Conservation (phyloP, 2,113 vertebrate genomes). For the Verasper variegatus region DNA sequence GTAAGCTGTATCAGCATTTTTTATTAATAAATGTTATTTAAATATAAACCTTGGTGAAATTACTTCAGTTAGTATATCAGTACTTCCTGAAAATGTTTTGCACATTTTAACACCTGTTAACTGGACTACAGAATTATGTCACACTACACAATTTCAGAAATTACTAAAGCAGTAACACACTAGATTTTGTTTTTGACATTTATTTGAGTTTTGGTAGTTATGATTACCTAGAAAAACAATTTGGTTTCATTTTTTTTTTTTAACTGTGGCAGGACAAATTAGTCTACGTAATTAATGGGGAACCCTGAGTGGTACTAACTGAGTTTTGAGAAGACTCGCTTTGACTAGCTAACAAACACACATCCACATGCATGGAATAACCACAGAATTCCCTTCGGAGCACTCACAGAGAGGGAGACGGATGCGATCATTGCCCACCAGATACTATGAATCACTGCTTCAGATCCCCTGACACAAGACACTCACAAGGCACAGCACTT, state of each 20-base stretch:
- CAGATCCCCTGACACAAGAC: constrained; percentile 51
- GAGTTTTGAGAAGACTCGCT: not conserved
- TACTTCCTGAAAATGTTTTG: no score
- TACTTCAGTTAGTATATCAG: no score
- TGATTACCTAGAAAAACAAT: not conserved
- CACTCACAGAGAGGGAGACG: constrained; percentile 22
- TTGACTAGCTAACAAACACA: not conserved
- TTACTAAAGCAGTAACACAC: no score
- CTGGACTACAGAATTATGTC: no score
- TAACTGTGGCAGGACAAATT: no score
- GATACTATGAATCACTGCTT: constrained; percentile 46
- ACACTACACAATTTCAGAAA: no score
- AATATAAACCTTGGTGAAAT: no score
- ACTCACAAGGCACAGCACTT: constrained; percentile 50
- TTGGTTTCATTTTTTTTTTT: not conserved
- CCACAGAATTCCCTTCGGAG: constrained; percentile 32
- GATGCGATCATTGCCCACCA: constrained; percentile 47
- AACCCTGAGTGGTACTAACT: not conserved
- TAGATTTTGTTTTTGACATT: no score
- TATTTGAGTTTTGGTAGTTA: no score
- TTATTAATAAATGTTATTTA: no score
- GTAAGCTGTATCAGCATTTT: no score
- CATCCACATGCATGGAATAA: constrained; percentile 11
- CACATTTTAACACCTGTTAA: no score
- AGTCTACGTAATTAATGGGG: not conserved